These are phyloP conservation scores for Promerops cafer DNA, from an alignment of 2,113 vertebrate genomes.

Conservation along the genomic window DNA sequence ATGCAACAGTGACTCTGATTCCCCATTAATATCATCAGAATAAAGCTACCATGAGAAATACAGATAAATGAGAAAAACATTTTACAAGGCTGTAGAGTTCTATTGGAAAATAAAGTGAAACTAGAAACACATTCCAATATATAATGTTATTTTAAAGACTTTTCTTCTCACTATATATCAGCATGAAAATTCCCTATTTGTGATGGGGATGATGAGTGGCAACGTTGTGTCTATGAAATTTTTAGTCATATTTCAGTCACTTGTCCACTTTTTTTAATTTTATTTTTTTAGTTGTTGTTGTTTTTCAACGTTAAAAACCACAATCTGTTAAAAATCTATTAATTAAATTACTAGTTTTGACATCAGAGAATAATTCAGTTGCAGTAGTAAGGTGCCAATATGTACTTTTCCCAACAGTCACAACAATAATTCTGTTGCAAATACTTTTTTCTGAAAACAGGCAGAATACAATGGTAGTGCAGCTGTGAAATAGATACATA, in stretches of 20 bases:
- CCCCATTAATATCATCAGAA: background rate
- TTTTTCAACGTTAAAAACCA: background rate
- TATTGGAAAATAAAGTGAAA: background rate
- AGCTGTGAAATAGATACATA: background rate
- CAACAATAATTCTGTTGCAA: background rate
- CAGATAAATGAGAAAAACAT: background rate
- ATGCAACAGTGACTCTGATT: background rate
- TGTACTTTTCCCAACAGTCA: fast-evolving
- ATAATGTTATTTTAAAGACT: background rate
- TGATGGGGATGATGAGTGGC: background rate
- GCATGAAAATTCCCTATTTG: background rate
- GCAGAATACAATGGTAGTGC: background rate
- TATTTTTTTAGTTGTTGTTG: background rate
- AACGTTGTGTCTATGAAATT: background rate
- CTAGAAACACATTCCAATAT: background rate
- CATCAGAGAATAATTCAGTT: background rate
- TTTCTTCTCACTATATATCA: background rate
- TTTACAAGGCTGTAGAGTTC: background rate
- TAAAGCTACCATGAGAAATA: background rate
- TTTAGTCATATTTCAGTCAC: background rate
- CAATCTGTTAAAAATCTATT: background rate
- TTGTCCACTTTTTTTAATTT: fast-evolving
- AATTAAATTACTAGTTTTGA: background rate
- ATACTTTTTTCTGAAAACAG: background rate
- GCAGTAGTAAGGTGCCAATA: background rate